These are phyloP conservation scores for Tachysurus vachellii DNA, from an alignment of 2,113 vertebrate species.

Conservation along the genomic window DNA sequence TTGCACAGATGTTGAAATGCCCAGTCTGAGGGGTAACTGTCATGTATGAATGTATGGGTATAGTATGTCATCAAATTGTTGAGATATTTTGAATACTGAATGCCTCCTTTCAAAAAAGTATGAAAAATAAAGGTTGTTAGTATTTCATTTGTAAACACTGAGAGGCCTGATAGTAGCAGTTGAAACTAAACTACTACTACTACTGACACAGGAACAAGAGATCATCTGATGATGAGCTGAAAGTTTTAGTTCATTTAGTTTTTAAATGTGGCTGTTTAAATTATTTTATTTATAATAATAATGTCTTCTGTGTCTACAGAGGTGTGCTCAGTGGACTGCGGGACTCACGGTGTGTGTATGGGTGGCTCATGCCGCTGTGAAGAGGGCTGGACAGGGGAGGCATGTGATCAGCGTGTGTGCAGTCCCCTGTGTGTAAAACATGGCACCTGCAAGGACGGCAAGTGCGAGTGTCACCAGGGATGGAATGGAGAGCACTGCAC, in stretches of 20 bases:
- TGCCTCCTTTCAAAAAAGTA: not conserved
- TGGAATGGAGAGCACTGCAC: slow-evolving; percentile 99
- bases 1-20: not conserved
- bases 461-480: slow-evolving; percentile 99
- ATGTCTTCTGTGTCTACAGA: slow-evolving; percentile 70
- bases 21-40: not conserved
- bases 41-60: no score
- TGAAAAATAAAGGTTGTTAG: not conserved
- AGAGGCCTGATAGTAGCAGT: not conserved
- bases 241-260: not conserved
- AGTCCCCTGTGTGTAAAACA: slow-evolving; percentile 97
- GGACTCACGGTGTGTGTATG: slow-evolving; percentile 96
- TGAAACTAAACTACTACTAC: no score
- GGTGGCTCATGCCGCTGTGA: slow-evolving; percentile 94
- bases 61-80: not conserved
- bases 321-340: slow-evolving; percentile 97
- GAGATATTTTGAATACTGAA: not conserved
- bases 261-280: not conserved
- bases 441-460: slow-evolving; percentile 99
- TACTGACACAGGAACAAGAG: not conserved
- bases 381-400: slow-evolving; percentile 95
- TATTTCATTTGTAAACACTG: not conserved
- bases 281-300: not conserved
- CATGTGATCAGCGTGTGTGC: slow-evolving; percentile 96
- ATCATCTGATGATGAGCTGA: not conserved